Evolutionary conservation across 2,888 invertebrate genomes (phyloP), one percentile per base, ranked within the genome.

Genomic region (Papilio elwesi): DNA sequence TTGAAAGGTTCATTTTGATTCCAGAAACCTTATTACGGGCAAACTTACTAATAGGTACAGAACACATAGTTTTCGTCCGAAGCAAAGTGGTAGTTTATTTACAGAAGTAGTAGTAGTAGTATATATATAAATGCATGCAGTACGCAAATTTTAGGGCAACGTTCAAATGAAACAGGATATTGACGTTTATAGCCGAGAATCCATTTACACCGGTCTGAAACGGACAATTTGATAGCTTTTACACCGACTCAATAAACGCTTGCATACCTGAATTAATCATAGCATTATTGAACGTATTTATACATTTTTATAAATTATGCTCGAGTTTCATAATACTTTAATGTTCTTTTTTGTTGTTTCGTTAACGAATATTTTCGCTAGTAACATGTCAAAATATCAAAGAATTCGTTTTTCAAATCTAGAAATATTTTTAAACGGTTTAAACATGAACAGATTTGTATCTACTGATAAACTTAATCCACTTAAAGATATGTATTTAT

Each of bases 161-260:
- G 83, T 82, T 83, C 83, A 83, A 83, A 81, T 85, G 82, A 82
- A 86, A 83, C 82, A 81, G 80, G 81, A 85, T 85, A 87, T 85
- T 82, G 82, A 82, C 82, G 80, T 81, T 83, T 83, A 82, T 82
- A 83, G 81, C 81, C 78, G 80, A 83, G 82, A 84, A 84, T 81
- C 81, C 82, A 81, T 82, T 82, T 80, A 78, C 79, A 73, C 81
- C 78, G 80, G 79, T 74, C 80, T 78, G 79, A 80, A 81, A 82
- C 82, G 80, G 81, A 76, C 78, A 78, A 80, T 81, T 80, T 80
- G 80, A 79, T 77, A 71, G 71, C 57, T 67, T 73, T 70, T 36
- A 72, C 72, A 76, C 72, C 73, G 71, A 74, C n/a, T 53, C 10
- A 48, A 59, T 51, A 36, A 26, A 66, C 66, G 52, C 15, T 10